Percentiles rank a stretch among this genome's conserved stretches.
These are phyloP conservation scores for Dynastes hyllus DNA, from an alignment of 2,888 invertebrate genomes.

Conservation along the genomic window DNA sequence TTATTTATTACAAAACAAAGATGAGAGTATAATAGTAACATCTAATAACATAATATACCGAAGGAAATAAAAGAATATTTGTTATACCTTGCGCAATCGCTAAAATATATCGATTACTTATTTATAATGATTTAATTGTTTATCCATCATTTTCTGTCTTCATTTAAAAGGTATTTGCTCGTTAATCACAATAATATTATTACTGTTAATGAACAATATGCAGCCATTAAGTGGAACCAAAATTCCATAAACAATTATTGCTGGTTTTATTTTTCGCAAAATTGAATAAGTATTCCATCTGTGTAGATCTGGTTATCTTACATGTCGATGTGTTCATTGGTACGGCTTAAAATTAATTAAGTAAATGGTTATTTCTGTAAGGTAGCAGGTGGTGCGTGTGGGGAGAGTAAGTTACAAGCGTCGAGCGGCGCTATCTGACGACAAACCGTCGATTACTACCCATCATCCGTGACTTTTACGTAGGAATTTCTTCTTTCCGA, in stretches of 20 bases:
- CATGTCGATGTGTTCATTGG: too few species aligned
- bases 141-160: too few species aligned
- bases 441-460: background rate
- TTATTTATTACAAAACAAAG: slow-evolving; percentile 46
- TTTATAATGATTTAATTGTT: background rate
- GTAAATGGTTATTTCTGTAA: too few species aligned
- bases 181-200: too few species aligned
- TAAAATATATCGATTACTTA: slow-evolving; percentile 27
- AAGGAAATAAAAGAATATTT: slow-evolving; percentile 35
- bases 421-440: background rate
- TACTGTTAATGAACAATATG: slow-evolving; percentile 9
- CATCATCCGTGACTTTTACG: background rate
- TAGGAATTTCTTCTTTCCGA: background rate
- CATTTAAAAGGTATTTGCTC: too few species aligned
- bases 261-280: background rate
- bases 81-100: slow-evolving; percentile 12
- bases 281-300: too few species aligned
- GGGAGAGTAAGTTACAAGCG: background rate
- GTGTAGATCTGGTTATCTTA: too few species aligned
- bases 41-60: slow-evolving; percentile 42
- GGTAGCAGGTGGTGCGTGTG: too few species aligned
- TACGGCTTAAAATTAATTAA: too few species aligned
- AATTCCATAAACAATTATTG: slow-evolving; percentile 37
- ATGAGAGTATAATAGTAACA: slow-evolving; percentile 36
- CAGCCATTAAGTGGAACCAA: slow-evolving; percentile 34